Evolutionary conservation across 2,888 invertebrate species (phyloP), one percentile per base, ranked within the genome.

Genomic region (Hypercompe scribonia): DNA sequence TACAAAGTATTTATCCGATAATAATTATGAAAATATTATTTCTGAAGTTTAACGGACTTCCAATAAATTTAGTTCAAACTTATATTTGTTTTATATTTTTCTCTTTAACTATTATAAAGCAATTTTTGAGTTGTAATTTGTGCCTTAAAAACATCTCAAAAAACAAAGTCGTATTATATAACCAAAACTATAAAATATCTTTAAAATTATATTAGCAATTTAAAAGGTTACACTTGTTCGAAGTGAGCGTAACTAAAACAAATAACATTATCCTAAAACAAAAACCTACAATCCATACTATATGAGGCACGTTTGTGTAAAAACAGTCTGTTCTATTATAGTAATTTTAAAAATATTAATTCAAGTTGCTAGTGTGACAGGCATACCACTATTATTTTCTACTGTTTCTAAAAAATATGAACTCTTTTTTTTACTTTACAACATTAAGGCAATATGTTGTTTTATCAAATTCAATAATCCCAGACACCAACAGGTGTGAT

Each of bases 391-490:
- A 64, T 77, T 39, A 84, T 79, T 77, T 73, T 84, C 82, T 77
- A 80, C 73, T 74, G 72, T 79, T 77, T 78, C 63, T 70, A 80
- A 81, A 83, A 68, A 74, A 85, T 83, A 76, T 76, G 79, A 77
- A 75, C 73, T 78, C 78, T 84, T 83, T 83, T 58, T n/a, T 85
- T 84, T 86, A 82, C 78, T 70, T 69, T 64, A 71, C 68, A 75
- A 75, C 84, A 83, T 83, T 86, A 87, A 87, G 84, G 84, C 89
- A 90, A 88, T 88, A 86, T 89, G 89, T 88, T 87, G 86, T 86
- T 88, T 89, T 90, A 90, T 90, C 88, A 88, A 89, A 89, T 91
- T 91, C 88, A 90, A 90, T 91, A 91, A 91, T 89, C 90, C 90
- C 79, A 73, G 78, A 79, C 70, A 85, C 81, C 87, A 93, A 94